phyloP scores from a whole-genome alignment of 53 echinoderm and acorn worm species.

The Holothuria leucospilota region DNA sequence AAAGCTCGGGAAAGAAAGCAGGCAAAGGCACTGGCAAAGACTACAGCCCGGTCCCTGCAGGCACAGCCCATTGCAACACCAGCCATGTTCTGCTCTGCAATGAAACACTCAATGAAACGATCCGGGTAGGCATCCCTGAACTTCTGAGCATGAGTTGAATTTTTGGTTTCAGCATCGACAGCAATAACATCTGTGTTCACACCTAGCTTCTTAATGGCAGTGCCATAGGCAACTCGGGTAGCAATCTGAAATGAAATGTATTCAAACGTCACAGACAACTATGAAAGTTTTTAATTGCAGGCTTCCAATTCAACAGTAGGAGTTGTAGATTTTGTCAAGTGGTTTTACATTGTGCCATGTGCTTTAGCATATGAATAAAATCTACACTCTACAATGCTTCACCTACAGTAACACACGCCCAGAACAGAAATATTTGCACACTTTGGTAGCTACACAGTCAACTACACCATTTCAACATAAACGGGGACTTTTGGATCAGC shows the following conservation, averaged over 20 bases:
- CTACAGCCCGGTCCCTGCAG: constrained; percentile 82
- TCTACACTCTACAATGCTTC: too few species aligned
- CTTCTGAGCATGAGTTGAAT: constrained; percentile 89
- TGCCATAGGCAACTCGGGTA: constrained; percentile 90
- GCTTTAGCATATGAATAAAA: too few species aligned
- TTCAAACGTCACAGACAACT: too few species aligned
- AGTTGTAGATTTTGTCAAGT: too few species aligned
- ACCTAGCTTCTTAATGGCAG: constrained; percentile 83
- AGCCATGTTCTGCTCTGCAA: constrained; percentile 96
- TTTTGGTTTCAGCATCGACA: constrained; percentile 96
- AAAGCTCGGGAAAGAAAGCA: constrained; percentile 89
- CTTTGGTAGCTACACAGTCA: too few species aligned
- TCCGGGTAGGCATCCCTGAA: constrained; percentile 85
- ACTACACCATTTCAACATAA: too few species aligned
- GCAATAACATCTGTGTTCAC: constrained; percentile 76
- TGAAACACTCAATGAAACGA: constrained; percentile 95
- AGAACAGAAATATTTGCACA: too few species aligned
- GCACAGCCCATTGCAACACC: constrained; percentile 91
- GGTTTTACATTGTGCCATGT: too few species aligned
- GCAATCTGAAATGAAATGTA: constrained; percentile 66
- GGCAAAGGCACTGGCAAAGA: constrained; percentile 91
- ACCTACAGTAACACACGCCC: too few species aligned
- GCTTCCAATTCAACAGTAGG: too few species aligned
- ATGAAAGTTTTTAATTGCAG: too few species aligned
- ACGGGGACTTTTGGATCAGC: too few species aligned